Evolutionary conservation across 2,888 invertebrate genomes (phyloP), one percentile per base, ranked within the genome.

Genomic region (Pyralis farinalis): DNA sequence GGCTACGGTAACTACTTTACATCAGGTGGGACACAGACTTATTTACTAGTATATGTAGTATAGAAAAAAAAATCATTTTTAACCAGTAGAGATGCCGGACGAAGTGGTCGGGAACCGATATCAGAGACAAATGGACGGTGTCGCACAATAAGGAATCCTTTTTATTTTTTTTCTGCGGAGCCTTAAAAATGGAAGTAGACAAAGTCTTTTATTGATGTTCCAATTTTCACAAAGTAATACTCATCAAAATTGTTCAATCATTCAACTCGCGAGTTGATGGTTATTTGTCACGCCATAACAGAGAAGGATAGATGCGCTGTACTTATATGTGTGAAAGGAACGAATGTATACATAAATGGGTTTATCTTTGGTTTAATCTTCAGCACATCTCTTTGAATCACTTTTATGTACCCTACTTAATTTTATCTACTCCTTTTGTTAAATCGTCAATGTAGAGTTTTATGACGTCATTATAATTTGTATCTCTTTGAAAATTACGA

Each of bases 161-260:
- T n/a, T n/a, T n/a, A n/a, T n/a, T n/a, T n/a, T n/a, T n/a, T n/a
- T n/a, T n/a, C n/a, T n/a, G n/a, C n/a, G n/a, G n/a, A n/a, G n/a
- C n/a, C n/a, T n/a, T n/a, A n/a, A n/a, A n/a, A n/a, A n/a, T n/a
- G n/a, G n/a, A n/a, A n/a, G 4, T n/a, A 25, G 25, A 25, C 7
- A 25, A 25, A 21, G 3, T 4, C 25, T 25, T 25, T 25, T 25
- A n/a, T 25, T 5, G n/a, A 25, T 3, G n/a, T 12, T 12, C 32
- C 53, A 55, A 60, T 57, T 53, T 48, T 37, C 45, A 57, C 54
- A 51, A 62, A 63, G 59, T 55, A 50, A n/a, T 49, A 46, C 49
- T 53, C 55, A 56, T 67, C 61, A 62, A 66, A 68, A 67, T 67
- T 63, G 68, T 75, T 64, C 64, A 71, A 75, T 76, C 68, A 60